Conservation (phyloP, 2,888 invertebrate species). For the Alentia gelatinosa region DNA sequence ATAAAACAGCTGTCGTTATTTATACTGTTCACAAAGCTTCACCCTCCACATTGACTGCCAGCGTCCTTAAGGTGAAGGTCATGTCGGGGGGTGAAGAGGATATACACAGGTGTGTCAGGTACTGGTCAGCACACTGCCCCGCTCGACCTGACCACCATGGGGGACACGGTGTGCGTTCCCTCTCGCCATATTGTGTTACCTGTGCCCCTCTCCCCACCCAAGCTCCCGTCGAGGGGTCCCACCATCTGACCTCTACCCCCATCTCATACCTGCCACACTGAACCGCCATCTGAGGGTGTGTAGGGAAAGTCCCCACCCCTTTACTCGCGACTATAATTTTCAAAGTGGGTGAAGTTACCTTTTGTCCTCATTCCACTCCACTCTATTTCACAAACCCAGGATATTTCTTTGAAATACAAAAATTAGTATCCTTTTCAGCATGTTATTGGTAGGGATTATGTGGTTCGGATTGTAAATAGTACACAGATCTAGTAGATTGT, state of each 20-base stretch:
- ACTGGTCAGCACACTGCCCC: background rate
- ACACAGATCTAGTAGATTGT: no score
- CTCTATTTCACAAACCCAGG: no score
- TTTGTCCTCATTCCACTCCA: no score
- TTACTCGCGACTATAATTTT: no score
- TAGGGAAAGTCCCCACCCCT: background rate
- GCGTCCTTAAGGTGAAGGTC: background rate
- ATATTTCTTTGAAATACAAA: no score
- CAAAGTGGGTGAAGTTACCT: no score
- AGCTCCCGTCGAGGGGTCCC: background rate
- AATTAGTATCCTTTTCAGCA: no score
- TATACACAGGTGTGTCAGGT: background rate
- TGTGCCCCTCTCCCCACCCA: background rate
- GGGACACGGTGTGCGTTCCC: background rate
- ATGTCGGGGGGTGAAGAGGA: background rate
- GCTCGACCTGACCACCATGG: background rate
- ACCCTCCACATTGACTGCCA: background rate
- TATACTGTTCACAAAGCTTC: background rate
- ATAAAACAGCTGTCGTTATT: background rate
- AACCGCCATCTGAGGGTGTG: no score
- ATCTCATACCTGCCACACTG: no score
- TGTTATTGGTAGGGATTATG: no score
- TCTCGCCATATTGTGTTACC: background rate
- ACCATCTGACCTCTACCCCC: background rate
- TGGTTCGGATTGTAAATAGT: no score